A percentile compares a stretch with the other conserved stretches of the same genome.
phyloP scores from a whole-genome alignment of 2,113 vertebrate species.

The Caretta caretta region DNA sequence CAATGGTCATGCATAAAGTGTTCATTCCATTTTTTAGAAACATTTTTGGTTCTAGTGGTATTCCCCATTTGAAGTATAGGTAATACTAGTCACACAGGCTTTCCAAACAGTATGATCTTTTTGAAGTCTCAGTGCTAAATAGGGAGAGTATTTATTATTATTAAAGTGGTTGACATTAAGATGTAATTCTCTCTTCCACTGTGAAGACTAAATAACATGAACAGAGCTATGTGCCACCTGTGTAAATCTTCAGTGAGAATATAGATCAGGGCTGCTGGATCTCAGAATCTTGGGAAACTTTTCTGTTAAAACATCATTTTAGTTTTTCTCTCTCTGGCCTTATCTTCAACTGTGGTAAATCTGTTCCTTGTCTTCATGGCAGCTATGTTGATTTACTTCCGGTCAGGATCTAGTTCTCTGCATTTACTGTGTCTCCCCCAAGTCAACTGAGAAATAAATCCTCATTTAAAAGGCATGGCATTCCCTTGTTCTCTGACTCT shows the following conservation, averaged over 20 bases:
- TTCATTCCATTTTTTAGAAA: background rate
- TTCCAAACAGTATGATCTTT: too few relatives aligned
- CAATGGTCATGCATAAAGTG: background rate
- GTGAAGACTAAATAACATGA: background rate
- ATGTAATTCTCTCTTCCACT: background rate
- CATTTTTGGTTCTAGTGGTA: background rate
- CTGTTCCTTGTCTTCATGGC: conserved; percentile 5
- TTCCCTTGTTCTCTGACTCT: conserved; percentile 14
- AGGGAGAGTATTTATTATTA: too few relatives aligned
- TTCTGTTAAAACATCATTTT: background rate
- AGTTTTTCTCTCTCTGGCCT: background rate
- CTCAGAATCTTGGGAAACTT: background rate
- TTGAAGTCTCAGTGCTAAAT: too few relatives aligned
- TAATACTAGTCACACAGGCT: too few relatives aligned
- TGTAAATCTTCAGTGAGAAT: background rate
- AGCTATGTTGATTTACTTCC: background rate
- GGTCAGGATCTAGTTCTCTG: conserved; percentile 30
- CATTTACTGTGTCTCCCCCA: fast-evolving
- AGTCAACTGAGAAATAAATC: conserved; percentile 45
- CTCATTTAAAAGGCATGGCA: background rate
- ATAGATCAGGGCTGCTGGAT: background rate
- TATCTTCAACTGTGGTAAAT: conserved; percentile 12
- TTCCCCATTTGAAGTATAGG: background rate
- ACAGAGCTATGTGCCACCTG: background rate
- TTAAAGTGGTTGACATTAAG: background rate